phyloP scores from a whole-genome alignment of 2,888 invertebrate genomes.

The Cheilosia grossa region DNA sequence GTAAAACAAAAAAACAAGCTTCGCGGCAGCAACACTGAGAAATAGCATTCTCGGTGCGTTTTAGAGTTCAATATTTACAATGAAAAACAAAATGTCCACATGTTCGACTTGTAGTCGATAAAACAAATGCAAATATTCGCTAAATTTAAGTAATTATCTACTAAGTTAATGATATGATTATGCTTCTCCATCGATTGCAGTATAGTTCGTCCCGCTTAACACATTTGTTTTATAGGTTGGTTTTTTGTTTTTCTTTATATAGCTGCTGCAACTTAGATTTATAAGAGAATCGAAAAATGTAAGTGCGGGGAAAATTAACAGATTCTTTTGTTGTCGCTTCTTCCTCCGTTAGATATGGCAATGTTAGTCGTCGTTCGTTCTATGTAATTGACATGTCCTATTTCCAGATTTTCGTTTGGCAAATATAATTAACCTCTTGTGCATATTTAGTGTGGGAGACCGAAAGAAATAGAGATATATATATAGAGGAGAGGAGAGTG shows the following conservation, averaged over 20 bases:
- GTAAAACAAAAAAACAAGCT: slow-evolving; percentile 9
- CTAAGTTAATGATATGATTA: slow-evolving; percentile 68
- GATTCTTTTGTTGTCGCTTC: slow-evolving; percentile 6
- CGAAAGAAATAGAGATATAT: not conserved
- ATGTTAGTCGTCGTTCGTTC: slow-evolving; percentile 37
- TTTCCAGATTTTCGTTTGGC: slow-evolving; percentile 51
- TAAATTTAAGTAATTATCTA: slow-evolving; percentile 62
- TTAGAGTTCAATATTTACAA: slow-evolving; percentile 53
- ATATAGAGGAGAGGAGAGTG: slow-evolving; percentile 5
- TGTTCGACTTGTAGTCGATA: slow-evolving; percentile 59
- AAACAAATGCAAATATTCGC: slow-evolving; percentile 54
- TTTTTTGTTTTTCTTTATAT: slow-evolving; percentile 9
- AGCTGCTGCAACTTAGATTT: slow-evolving; percentile 45
- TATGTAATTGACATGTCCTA: slow-evolving; percentile 52
- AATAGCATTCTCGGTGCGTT: slow-evolving; percentile 15
- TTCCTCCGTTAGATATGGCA: slow-evolving; percentile 50
- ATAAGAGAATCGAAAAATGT: not conserved
- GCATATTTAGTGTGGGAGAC: slow-evolving; percentile 27
- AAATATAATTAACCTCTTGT: slow-evolving; percentile 44
- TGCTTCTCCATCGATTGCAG: slow-evolving; percentile 23
- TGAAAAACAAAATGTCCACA: slow-evolving; percentile 27
- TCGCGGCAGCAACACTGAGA: slow-evolving; percentile 7
- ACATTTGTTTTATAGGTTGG: not conserved
- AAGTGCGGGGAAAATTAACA: slow-evolving; percentile 13
- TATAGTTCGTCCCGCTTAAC: slow-evolving; percentile 7